phyloP scores from a whole-genome alignment of 2,888 invertebrate genomes.

The Eupithecia subfuscata region DNA sequence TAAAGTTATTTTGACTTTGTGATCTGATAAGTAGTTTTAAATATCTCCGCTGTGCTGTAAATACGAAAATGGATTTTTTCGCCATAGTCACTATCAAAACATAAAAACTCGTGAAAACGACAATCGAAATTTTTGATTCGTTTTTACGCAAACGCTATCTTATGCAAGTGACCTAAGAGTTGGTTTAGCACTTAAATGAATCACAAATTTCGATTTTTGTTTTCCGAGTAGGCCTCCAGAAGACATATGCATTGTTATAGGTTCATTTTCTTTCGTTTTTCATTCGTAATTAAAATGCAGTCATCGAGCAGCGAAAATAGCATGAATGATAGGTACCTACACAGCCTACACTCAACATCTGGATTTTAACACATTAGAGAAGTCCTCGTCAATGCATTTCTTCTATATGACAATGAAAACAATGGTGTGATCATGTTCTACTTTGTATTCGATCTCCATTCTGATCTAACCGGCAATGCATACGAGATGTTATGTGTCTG shows the following conservation, averaged over 20 bases:
- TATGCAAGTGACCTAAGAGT: no score
- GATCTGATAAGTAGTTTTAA: not conserved
- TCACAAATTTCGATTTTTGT: no score
- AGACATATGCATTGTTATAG: not conserved
- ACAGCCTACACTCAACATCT: not conserved
- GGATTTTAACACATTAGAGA: not conserved
- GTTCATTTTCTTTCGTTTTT: not conserved
- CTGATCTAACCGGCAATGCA: constrained; percentile 10
- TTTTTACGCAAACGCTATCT: no score
- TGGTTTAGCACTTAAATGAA: no score
- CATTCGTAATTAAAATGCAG: not conserved
- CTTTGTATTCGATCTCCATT: constrained; percentile 14
- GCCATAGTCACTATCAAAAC: not conserved
- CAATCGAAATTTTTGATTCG: no score
- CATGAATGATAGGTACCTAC: not conserved
- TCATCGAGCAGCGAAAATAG: not conserved
- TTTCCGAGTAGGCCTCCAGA: not conserved
- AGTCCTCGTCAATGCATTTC: not conserved
- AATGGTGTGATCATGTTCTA: constrained; percentile 7
- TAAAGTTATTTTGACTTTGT: not conserved
- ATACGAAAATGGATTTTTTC: not conserved
- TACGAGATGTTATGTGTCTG: constrained; percentile 10
- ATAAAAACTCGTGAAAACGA: no score
- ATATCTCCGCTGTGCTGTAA: not conserved
- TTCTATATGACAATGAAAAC: not conserved